Conservation (phyloP, 1,140 invertebrate genomes). For the Brachionus koreanus region DNA sequence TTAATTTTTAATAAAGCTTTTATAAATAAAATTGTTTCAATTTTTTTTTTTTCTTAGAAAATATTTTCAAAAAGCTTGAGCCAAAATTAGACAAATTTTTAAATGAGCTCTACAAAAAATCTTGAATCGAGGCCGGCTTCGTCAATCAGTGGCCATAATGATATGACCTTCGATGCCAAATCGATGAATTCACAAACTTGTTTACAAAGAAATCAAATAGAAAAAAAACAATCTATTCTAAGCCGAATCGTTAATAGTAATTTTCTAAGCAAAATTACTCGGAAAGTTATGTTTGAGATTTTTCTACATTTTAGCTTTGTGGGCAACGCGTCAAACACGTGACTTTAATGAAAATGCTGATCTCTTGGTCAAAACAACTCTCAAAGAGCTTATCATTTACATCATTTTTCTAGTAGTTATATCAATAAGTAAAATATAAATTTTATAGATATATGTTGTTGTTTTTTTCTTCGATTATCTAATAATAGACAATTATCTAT, state of each 20-base stretch:
- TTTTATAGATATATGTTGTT: no score
- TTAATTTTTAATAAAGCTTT: background rate
- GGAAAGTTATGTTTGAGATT: background rate
- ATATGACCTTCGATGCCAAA: background rate
- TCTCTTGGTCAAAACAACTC: conserved; percentile 62
- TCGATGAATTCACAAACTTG: conserved; percentile 20
- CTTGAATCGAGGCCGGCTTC: conserved; percentile 34
- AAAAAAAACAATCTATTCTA: conserved; percentile 4
- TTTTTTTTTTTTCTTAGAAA: background rate
- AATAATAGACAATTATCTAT: no score
- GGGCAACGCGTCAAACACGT: conserved; percentile 58
- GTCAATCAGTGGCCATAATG: conserved; percentile 23
- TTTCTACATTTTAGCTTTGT: conserved; percentile 51
- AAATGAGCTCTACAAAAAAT: background rate
- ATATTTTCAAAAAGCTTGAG: background rate
- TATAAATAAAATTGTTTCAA: background rate
- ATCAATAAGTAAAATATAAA: conserved; percentile 59
- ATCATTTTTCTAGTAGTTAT: conserved; percentile 62
- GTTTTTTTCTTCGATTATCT: background rate
- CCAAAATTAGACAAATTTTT: background rate
- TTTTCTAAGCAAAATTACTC: background rate
- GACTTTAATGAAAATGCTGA: conserved; percentile 58
- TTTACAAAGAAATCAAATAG: background rate
- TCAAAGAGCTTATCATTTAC: conserved; percentile 64
- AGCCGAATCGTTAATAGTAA: conserved; percentile 27